phyloP scores from a whole-genome alignment of 30 jellyfish, hydroid and myxozoan genomes.

The Morbakka virulenta region DNA sequence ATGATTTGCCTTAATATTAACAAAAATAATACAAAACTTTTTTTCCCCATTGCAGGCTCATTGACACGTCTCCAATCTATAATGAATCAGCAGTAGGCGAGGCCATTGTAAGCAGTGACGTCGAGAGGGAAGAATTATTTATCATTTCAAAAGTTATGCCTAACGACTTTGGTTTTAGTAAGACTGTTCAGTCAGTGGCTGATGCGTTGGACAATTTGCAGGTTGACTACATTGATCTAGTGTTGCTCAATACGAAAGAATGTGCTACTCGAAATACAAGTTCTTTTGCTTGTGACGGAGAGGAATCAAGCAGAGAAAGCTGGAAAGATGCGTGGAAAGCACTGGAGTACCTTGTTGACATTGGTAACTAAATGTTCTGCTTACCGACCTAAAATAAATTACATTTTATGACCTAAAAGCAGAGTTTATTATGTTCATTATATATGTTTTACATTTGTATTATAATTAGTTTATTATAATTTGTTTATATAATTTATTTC shows the following conservation, averaged over 20 bases:
- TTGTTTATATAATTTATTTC: too few relatives aligned
- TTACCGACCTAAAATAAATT: too few relatives aligned
- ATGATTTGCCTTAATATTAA: too few relatives aligned
- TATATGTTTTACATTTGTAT: too few relatives aligned
- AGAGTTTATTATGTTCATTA: too few relatives aligned
- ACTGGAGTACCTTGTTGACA: slow-evolving; percentile 47
- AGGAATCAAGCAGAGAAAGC: slow-evolving; percentile 60
- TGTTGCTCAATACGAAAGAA: slow-evolving; percentile 67
- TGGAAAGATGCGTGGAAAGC: slow-evolving; percentile 81
- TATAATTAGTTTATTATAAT: too few relatives aligned
- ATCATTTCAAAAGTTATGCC: slow-evolving; percentile 74
- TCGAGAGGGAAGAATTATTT: slow-evolving; percentile 40
- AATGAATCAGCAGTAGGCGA: slow-evolving; percentile 66
- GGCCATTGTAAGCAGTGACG: slow-evolving; percentile 19
- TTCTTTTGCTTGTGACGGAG: slow-evolving; percentile 50
- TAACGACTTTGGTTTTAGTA: slow-evolving; percentile 51
- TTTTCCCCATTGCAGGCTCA: too few relatives aligned
- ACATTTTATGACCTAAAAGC: too few relatives aligned
- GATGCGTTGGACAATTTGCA: slow-evolving; percentile 57
- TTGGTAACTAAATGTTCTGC: too few relatives aligned
- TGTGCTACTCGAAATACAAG: slow-evolving; percentile 68
- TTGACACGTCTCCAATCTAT: slow-evolving; percentile 72
- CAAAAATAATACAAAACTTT: too few relatives aligned
- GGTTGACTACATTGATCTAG: slow-evolving; percentile 63
- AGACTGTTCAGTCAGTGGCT: slow-evolving; percentile 47